A percentile compares a stretch with the other conserved stretches of the same genome.
phyloP scores from a whole-genome alignment of 2,888 invertebrate species.

The Trilocha varians region DNA sequence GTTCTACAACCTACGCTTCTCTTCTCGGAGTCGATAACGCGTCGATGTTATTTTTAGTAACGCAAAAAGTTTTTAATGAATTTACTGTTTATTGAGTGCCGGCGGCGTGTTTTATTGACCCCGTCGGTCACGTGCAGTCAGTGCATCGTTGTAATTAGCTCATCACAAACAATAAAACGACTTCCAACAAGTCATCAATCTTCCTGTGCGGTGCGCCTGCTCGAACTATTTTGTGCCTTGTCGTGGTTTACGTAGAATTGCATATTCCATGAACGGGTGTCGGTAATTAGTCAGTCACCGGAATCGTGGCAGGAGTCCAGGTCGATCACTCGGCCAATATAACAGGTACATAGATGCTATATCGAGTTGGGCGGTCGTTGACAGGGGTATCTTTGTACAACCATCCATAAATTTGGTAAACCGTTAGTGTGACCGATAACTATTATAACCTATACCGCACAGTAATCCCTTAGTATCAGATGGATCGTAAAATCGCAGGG shows the following conservation, averaged over 20 bases:
- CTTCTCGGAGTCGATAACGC: background rate
- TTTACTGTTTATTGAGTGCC: background rate
- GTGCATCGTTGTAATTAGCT: slow-evolving; percentile 33
- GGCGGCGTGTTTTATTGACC: slow-evolving; percentile 25
- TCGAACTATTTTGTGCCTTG: slow-evolving; percentile 43
- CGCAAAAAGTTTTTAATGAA: background rate
- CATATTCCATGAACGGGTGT: slow-evolving; percentile 39
- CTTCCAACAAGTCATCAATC: slow-evolving; percentile 30
- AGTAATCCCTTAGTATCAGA: too few species aligned
- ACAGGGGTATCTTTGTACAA: slow-evolving; percentile 55
- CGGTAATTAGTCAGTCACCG: slow-evolving; percentile 59
- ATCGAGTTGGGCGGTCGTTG: slow-evolving; percentile 62
- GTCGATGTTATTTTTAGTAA: background rate
- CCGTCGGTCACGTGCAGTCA: slow-evolving; percentile 23
- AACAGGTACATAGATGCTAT: slow-evolving; percentile 60
- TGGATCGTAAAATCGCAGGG: too few species aligned
- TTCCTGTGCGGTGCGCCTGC: slow-evolving; percentile 17
- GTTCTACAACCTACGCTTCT: background rate
- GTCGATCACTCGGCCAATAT: slow-evolving; percentile 63
- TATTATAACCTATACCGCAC: too few species aligned
- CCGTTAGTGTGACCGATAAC: too few species aligned
- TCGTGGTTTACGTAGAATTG: slow-evolving; percentile 40
- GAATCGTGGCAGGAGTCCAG: slow-evolving; percentile 64
- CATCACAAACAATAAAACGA: slow-evolving; percentile 31
- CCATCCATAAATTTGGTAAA: slow-evolving; percentile 10